Evolutionary conservation across 1,140 invertebrate species (phyloP), one percentile per base, ranked within the genome.

Genomic region (Bombyx mandarina): DNA sequence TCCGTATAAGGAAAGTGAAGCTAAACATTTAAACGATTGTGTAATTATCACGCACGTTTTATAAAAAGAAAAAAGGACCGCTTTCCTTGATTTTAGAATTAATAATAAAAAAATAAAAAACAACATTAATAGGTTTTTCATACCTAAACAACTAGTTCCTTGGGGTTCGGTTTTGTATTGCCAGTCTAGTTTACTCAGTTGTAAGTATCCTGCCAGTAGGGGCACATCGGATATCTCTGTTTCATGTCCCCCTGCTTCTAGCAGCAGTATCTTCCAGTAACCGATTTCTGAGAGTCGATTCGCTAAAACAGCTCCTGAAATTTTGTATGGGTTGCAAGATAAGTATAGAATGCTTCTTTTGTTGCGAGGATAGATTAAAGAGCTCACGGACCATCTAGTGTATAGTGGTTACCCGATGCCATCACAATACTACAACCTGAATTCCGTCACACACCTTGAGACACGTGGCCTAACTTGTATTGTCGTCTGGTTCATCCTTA

Each of bases 211-310:
- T 0, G 96, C 95, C 62, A 97, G 90, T 1, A 96, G 82, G 2
- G 96, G 96, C 0, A 98, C 94, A 69, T 96, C 95, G 0, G 95
- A 95, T 63, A 97, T 93, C 75, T 96, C 94, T 0, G 94, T 96
- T 82, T 98, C 97, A 82, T 97, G 94, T 5, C 94, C 95, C 0
- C 97, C 97, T 3, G 96, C 96, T 89, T 98, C 97, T 58, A 98
- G 67, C 0, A 98, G 82, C 2, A 98, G 86, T 0, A 98, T 93
- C 56, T 92, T 94, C 94, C 94, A 95, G 59, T 94, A 88, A 67
- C 92, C 91, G n/a, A 95, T 88, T 79, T 95, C 94, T 8, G 92
- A 93, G 2, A 96, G 76, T 18, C 94, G 88, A 82, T 94, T 98
- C 0, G 97, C 97, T 7, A 99, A 88, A n/a, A 99, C 97, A 4